Evolutionary conservation across 2,888 invertebrate genomes (phyloP).

Genomic region (Tenthredo amoena): DNA sequence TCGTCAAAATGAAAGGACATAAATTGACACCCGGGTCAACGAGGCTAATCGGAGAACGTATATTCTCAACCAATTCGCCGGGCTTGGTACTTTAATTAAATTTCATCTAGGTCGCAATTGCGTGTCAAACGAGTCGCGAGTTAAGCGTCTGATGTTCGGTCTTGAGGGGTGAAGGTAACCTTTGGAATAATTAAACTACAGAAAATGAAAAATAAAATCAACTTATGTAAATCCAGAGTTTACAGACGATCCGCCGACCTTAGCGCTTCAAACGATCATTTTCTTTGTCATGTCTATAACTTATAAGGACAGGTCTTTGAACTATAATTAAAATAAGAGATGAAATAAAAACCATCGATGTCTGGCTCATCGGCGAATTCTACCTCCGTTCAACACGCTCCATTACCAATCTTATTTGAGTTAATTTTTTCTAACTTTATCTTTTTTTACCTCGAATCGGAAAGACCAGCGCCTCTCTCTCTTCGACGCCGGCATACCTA

Average conservation of each 20-base stretch:
- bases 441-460: too few species aligned
- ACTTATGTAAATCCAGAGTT: background rate
- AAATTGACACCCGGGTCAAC: constrained; percentile 31
- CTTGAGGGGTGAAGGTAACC: background rate
- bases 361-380: background rate
- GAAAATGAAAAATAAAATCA: background rate
- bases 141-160: background rate
- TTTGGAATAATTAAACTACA: background rate
- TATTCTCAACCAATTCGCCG: constrained; percentile 28
- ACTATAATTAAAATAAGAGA: background rate
- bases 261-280: background rate
- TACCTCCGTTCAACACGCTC: background rate
- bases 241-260: background rate
- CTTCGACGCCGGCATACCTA: too few species aligned
- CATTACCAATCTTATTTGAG: background rate
- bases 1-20: background rate
- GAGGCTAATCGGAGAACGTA: constrained; percentile 2
- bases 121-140: constrained; percentile 34
- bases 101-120: constrained; percentile 34
- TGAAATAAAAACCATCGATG: background rate
- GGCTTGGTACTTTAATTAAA: constrained; percentile 41
- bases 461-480: too few species aligned
- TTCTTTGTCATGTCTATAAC: background rate
- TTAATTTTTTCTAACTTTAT: background rate
- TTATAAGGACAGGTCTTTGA: background rate